These are phyloP conservation scores for Asarcornis scutulata DNA, from an alignment of 2,113 vertebrate genomes.

Conservation along the genomic window DNA sequence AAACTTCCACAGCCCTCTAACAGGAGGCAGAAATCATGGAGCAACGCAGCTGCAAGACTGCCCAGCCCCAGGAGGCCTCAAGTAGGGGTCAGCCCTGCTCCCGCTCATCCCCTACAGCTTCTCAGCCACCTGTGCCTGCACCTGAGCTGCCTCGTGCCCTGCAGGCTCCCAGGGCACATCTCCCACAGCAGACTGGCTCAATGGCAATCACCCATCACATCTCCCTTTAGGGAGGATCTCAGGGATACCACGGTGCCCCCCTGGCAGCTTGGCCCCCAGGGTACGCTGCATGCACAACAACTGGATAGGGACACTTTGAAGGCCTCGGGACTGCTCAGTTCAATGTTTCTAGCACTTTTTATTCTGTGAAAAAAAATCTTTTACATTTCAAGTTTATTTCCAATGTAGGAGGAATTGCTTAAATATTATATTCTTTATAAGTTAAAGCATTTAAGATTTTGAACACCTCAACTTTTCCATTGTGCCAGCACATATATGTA, in stretches of 20 bases:
- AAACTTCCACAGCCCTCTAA: fast-evolving
- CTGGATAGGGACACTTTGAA: fast-evolving
- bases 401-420: background rate
- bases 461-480: background rate
- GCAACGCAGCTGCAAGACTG: fast-evolving
- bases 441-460: background rate
- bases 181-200: fast-evolving
- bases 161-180: fast-evolving
- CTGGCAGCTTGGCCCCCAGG: fast-evolving
- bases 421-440: fast-evolving
- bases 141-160: background rate
- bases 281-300: fast-evolving
- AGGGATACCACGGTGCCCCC: fast-evolving
- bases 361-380: background rate
- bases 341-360: background rate
- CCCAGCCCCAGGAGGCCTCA: too few species aligned
- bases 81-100: too few species aligned
- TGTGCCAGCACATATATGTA: background rate
- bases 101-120: background rate
- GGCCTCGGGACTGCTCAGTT: background rate
- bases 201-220: fast-evolving
- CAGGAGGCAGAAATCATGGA: fast-evolving
- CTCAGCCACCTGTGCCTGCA: background rate
- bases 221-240: background rate
- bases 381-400: background rate